phyloP scores from a whole-genome alignment of 1,140 invertebrate species.

The Zaprionus ornatus region DNA sequence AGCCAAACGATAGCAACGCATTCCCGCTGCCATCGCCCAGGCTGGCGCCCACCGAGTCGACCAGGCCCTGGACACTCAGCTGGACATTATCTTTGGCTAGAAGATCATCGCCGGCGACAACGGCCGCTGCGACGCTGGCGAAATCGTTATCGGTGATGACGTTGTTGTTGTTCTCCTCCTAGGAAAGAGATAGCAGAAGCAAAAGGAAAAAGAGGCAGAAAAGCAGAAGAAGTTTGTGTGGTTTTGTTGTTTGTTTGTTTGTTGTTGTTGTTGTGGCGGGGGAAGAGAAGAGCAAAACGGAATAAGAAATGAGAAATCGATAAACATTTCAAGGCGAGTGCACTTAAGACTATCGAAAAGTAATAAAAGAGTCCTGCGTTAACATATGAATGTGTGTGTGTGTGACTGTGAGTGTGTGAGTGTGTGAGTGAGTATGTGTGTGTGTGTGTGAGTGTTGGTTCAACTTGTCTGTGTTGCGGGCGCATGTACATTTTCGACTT shows the following conservation, averaged over 20 bases:
- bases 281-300: slow-evolving; percentile 44
- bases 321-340: slow-evolving; percentile 20
- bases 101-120: slow-evolving; percentile 65
- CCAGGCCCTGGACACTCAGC: slow-evolving; percentile 61
- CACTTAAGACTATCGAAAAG: not conserved
- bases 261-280: slow-evolving; percentile 32
- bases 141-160: slow-evolving; percentile 70
- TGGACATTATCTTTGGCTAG: slow-evolving; percentile 72
- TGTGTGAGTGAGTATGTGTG: slow-evolving; percentile 1
- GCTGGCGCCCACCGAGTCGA: slow-evolving; percentile 67
- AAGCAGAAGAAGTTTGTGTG: slow-evolving; percentile 31
- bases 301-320: slow-evolving; percentile 52
- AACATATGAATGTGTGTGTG: slow-evolving; percentile 5
- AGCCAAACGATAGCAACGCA: slow-evolving; percentile 58
- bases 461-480: slow-evolving; percentile 47
- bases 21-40: slow-evolving; percentile 47
- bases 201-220: slow-evolving; percentile 17
- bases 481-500: slow-evolving; percentile 84
- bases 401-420: not conserved
- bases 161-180: slow-evolving; percentile 81
- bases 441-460: not conserved
- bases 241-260: slow-evolving; percentile 3
- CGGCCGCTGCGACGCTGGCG: slow-evolving; percentile 64
- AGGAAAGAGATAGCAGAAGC: slow-evolving; percentile 57
- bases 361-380: slow-evolving; percentile 17